Evolutionary conservation across 2,113 vertebrate genomes (phyloP), one percentile per base, ranked within the genome.

Genomic region (Thinocorus orbignyianus): DNA sequence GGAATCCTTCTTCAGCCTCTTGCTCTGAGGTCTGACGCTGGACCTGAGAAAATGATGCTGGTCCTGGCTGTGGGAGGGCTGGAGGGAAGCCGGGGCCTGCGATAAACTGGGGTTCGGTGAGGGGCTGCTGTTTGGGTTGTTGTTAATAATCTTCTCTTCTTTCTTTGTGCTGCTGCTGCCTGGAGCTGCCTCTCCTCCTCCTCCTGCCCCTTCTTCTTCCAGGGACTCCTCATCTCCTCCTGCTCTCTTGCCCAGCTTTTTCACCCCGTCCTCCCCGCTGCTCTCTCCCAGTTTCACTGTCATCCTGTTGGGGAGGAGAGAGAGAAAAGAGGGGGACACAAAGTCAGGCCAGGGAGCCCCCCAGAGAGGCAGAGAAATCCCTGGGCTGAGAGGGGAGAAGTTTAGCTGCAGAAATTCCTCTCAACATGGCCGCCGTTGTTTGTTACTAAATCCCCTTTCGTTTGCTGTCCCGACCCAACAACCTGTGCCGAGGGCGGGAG

Each of bases 361-460:
- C 74, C 76, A 54, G 79, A 86, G 60, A 83, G 57, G 91, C 71
- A 92, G 48, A 95, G 79, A 96, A 97, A 96, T 93, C 96, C 95
- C 92, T 81, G 96, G 92, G 93, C 90, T 85, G 86, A 69, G 91
- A 96, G 91, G 96, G 91, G 95, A 97, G 95, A 97, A 98, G 93
- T 98, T 97, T 97, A 92, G 96, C 96, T 93, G 97, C 97, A 95
- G 89, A 98, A 98, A 97, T 98, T 98, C 98, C 98, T 97, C 98
- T 99, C 99, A 99, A 99, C 99, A 99, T 99, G 99, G 99, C 99
- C 99, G 99, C 99, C 99, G 99, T 99, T 99, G 99, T 99, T 99
- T 99, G 99, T 99, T 98, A 99, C 99, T 96, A 99, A 99, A 99
- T 99, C 98, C 99, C 98, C 98, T 98, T 97, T 94, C 98, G 95